These are phyloP conservation scores for Ophiothrix spiculata DNA, from an alignment of 35 echinoderm and acorn worm species.

Conservation along the genomic window DNA sequence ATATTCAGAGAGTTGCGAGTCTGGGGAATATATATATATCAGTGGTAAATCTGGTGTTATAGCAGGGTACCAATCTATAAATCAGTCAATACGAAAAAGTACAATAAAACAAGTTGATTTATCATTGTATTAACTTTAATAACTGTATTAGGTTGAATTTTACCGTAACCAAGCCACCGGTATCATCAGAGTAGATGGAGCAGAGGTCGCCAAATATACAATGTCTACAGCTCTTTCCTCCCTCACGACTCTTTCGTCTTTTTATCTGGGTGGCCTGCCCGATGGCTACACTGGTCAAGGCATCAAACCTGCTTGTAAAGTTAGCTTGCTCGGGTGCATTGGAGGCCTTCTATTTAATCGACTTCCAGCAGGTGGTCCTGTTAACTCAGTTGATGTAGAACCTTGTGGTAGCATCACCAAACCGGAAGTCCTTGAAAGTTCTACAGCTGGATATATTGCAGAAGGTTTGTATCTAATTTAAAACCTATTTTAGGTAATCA, in stretches of 20 bases:
- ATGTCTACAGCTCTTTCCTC: neutral
- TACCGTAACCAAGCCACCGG: conserved; percentile 14
- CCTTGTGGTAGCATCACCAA: conserved; percentile 51
- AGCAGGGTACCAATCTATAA: too few relatives aligned
- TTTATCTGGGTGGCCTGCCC: conserved; percentile 60
- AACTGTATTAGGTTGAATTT: neutral
- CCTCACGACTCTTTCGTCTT: conserved; percentile 26
- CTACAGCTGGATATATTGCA: conserved; percentile 48
- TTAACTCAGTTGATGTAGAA: conserved; percentile 37
- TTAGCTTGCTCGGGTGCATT: conserved; percentile 72
- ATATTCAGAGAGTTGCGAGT: too few relatives aligned
- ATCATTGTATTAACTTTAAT: too few relatives aligned
- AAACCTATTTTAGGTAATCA: too few relatives aligned
- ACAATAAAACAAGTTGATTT: too few relatives aligned
- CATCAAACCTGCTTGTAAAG: neutral
- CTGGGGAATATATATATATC: too few relatives aligned
- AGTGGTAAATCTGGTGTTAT: too few relatives aligned
- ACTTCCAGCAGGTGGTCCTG: neutral
- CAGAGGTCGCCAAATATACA: conserved; percentile 15
- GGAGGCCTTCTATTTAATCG: conserved; percentile 30
- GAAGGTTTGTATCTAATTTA: conserved; percentile 54
- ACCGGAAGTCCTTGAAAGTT: conserved; percentile 73
- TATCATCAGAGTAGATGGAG: conserved; percentile 49
- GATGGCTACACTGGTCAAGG: neutral
- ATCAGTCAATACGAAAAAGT: too few relatives aligned